These are phyloP conservation scores for Agrochola macilenta DNA, from an alignment of 2,888 invertebrate genomes.

Conservation along the genomic window DNA sequence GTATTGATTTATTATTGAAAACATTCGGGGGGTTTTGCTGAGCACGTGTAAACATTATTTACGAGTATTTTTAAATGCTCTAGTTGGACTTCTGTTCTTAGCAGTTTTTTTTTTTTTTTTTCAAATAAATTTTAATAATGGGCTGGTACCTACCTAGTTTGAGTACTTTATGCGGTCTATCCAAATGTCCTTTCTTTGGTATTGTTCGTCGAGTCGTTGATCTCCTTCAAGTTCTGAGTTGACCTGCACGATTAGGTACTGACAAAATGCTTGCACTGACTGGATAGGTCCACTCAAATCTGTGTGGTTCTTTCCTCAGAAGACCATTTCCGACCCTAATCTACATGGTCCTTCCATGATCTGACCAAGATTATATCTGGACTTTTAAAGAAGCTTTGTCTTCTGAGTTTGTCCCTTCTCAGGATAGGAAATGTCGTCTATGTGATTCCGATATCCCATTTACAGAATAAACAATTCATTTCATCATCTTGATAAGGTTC, in stretches of 20 bases:
- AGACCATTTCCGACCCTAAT: too few species aligned
- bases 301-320: not conserved
- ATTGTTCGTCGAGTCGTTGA: not conserved
- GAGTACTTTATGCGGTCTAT: not conserved
- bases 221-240: not conserved
- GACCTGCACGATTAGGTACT: not conserved
- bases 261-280: not conserved
- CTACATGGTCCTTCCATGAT: not conserved
- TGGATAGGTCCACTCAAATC: not conserved
- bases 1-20: slow-evolving; percentile 23
- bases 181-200: not conserved
- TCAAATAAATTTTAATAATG: not conserved
- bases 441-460: not conserved
- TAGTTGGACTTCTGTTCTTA: not conserved
- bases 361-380: not conserved
- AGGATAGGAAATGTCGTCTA: not conserved
- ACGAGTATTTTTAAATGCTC: slow-evolving; percentile 16
- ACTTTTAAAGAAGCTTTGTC: not conserved
- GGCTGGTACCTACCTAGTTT: not conserved
- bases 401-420: not conserved
- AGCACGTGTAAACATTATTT: slow-evolving; percentile 6
- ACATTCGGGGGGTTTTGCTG: not conserved
- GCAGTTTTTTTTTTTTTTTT: not conserved
- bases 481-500: not conserved
- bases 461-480: not conserved